Base-by-base conservation (phyloP, 1,140 invertebrate species). In the Drosophila teissieri region DNA sequence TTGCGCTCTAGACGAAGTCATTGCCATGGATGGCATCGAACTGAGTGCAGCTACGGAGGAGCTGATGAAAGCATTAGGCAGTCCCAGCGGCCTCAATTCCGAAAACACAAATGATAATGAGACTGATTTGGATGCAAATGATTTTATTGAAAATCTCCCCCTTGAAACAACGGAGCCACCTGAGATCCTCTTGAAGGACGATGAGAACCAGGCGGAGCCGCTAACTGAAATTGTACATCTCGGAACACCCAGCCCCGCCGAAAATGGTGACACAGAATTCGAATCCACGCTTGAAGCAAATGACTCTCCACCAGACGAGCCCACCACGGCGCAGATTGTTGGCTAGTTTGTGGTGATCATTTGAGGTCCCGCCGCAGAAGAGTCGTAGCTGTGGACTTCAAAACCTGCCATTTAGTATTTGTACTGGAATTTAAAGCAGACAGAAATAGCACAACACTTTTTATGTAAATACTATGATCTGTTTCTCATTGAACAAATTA, bases 261-360 rank as follows among this genome's bases (percentile, higher is more conserved):
- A 45, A 7, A 46, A 22, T 46, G 17, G n/a, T 10, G 40, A 48
- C 3, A 14, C 5, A 6, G 34, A 8, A 19, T 14, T 22, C 4
- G 24, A 34, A 19, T 2, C 37, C 11, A n/a, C 7, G 15, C 51
- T 12, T 11, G 19, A 44, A 17, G 14, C 10, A 1, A 14, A 11
- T 12, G 15, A 51, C 12, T 15, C 48, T 8, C 10, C 17, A 2
- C 36, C 45, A 34, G 22, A 51, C 37, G 37, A 14, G 8, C 40
- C 24, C 11, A 6, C 12, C 14, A 17, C 51, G 3, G 36, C 37
- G 11, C 19, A 51, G 5, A 54, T 56, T 14, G 11, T 36, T 2
- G 72, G 72, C 58, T 75, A 75, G 72, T 74, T 73, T 57, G 24
- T 74, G 51, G 37, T 64, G 49, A 74, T 74, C 37, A 14, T 74